phyloP scores from a whole-genome alignment of 2,797 vertebrate species.

The Sus cebifrons region DNA sequence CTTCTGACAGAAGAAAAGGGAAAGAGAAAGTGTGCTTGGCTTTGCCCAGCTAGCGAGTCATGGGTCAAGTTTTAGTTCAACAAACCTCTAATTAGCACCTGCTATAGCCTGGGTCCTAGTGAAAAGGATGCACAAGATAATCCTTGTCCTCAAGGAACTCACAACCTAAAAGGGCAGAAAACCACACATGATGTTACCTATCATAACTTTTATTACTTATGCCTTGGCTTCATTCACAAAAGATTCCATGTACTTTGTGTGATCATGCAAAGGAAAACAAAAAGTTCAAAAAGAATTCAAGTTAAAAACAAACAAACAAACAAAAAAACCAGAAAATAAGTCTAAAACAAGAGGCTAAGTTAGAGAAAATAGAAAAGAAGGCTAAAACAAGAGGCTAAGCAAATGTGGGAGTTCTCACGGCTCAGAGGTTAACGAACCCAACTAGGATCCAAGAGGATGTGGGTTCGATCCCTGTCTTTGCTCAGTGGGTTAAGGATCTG shows the following conservation, averaged over 20 bases:
- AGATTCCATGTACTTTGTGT: neutral
- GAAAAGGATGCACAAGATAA: neutral
- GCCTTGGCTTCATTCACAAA: slow-evolving; percentile 25
- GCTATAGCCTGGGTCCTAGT: neutral
- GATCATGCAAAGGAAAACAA: neutral
- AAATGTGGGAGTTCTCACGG: too few relatives aligned
- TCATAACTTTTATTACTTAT: neutral
- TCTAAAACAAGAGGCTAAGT: neutral
- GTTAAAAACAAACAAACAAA: too few relatives aligned
- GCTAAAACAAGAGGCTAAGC: neutral
- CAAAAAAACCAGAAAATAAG: too few relatives aligned
- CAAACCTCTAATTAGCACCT: neutral
- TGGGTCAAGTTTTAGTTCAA: neutral
- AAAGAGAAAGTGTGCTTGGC: neutral
- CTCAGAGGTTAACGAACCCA: too few relatives aligned
- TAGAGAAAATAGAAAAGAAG: neutral
- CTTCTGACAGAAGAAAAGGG: neutral
- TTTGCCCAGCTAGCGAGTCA: neutral
- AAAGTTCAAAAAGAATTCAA: neutral
- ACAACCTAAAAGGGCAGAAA: neutral
- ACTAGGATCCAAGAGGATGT: too few relatives aligned
- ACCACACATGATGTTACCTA: neutral
- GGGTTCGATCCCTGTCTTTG: too few relatives aligned
- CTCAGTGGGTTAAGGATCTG: too few relatives aligned
- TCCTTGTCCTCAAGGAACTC: neutral